These are phyloP conservation scores for Bilobella aurantiaca DNA, from an alignment of 1,140 invertebrate genomes.

Conservation along the genomic window DNA sequence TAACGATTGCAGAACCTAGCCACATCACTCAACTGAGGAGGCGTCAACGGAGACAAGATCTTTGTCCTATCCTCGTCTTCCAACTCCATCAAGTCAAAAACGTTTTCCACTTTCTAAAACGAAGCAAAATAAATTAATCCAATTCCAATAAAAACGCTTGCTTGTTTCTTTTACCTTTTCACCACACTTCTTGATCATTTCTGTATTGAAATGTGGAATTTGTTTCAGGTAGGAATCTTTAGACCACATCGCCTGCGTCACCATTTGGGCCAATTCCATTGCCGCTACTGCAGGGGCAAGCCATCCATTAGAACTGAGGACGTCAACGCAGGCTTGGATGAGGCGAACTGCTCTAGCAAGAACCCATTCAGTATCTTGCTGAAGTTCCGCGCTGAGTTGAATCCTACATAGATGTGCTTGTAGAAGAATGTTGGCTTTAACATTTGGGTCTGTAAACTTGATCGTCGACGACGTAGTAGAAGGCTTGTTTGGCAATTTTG, in stretches of 20 bases:
- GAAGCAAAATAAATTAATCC: slow-evolving; percentile 25
- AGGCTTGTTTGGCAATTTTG: slow-evolving; percentile 67
- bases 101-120: slow-evolving; percentile 72
- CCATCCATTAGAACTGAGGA: slow-evolving; percentile 96
- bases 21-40: slow-evolving; percentile 89
- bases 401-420: slow-evolving; percentile 92
- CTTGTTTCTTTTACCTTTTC: slow-evolving; percentile 56
- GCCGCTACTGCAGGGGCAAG: slow-evolving; percentile 92
- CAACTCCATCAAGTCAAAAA: slow-evolving; percentile 97
- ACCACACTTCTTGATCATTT: slow-evolving; percentile 81
- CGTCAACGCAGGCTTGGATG: slow-evolving; percentile 98
- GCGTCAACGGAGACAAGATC: slow-evolving; percentile 64
- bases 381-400: slow-evolving; percentile 86
- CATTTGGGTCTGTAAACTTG: slow-evolving; percentile 89
- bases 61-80: slow-evolving; percentile 86
- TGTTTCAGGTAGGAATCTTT: slow-evolving; percentile 97
- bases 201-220: slow-evolving; percentile 83
- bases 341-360: slow-evolving; percentile 75
- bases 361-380: slow-evolving; percentile 89
- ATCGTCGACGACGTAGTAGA: slow-evolving; percentile 46
- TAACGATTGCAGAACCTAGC: slow-evolving; percentile 97
- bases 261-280: slow-evolving; percentile 99
- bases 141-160: too few relatives aligned
- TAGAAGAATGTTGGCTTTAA: slow-evolving; percentile 90
- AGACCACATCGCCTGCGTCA: slow-evolving; percentile 98